These are phyloP conservation scores for Glossophaga mutica DNA, from an alignment of 2,797 vertebrate genomes.

Conservation along the genomic window DNA sequence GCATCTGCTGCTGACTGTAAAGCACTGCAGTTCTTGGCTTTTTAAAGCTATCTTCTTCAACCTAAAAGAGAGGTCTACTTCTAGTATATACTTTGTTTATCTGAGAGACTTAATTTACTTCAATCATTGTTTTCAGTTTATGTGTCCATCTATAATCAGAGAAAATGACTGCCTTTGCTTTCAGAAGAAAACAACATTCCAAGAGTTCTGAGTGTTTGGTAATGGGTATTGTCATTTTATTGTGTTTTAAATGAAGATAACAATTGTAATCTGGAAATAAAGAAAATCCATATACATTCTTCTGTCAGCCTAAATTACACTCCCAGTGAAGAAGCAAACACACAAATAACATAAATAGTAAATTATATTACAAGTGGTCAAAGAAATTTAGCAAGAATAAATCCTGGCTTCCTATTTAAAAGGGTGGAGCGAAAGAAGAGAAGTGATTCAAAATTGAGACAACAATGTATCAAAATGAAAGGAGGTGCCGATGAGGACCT, in stretches of 20 bases:
- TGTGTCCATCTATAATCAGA: not conserved
- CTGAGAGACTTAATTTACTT: not conserved
- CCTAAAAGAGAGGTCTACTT: not conserved
- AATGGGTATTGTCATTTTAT: not conserved
- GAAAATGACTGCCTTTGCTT: not conserved
- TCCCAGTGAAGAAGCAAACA: not conserved
- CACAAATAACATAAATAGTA: not conserved
- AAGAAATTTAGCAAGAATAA: not conserved
- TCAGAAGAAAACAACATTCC: slow-evolving; percentile 3
- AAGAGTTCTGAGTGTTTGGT: not conserved
- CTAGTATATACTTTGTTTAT: not conserved
- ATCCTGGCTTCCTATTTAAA: not conserved
- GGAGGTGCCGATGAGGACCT: not conserved
- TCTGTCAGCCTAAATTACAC: not conserved
- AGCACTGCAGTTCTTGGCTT: not conserved
- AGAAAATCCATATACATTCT: not conserved
- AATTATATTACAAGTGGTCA: not conserved
- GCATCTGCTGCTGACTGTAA: not conserved
- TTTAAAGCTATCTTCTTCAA: not conserved
- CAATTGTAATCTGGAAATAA: not conserved
- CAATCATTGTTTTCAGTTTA: not conserved
- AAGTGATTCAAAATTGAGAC: not conserved
- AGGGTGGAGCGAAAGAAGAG: not conserved
- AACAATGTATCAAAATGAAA: not conserved
- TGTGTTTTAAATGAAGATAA: not conserved